A percentile compares a stretch with the other conserved stretches of the same genome.
Conservation (phyloP, 2,797 vertebrate species). For the Karalla daura region DNA sequence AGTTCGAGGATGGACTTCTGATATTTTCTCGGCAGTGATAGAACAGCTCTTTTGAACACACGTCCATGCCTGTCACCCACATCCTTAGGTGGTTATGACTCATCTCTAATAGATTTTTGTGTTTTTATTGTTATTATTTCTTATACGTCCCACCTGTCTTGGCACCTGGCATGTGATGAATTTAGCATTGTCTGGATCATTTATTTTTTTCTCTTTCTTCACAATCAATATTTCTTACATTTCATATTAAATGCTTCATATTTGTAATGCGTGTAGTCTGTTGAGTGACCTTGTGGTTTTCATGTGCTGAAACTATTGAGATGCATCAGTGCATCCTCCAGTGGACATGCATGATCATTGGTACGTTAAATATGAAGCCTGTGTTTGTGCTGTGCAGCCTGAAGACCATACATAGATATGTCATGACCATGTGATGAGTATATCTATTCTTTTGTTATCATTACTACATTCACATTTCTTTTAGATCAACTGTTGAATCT, state of each 20-base stretch:
- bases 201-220: no score
- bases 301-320: neutral
- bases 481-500: neutral
- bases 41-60: neutral
- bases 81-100: neutral
- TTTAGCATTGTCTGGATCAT: no score
- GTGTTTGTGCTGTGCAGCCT: neutral
- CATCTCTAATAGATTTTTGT: neutral
- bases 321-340: neutral
- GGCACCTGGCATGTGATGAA: no score
- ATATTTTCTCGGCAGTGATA: neutral
- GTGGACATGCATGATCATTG: neutral
- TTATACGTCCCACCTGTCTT: neutral
- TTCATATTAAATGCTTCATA: neutral
- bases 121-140: neutral
- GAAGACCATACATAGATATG: neutral
- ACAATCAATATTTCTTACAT: no score
- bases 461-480: neutral
- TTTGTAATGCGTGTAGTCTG: neutral
- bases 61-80: neutral
- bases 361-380: neutral
- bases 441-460: neutral
- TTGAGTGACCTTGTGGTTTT: slow-evolving; percentile 7
- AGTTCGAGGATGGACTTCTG: neutral
- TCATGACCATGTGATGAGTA: neutral